A percentile compares a stretch with the other conserved stretches of the same genome.
These are phyloP conservation scores for Leptobrachium leishanense DNA, from an alignment of 2,113 vertebrate genomes.

Conservation along the genomic window DNA sequence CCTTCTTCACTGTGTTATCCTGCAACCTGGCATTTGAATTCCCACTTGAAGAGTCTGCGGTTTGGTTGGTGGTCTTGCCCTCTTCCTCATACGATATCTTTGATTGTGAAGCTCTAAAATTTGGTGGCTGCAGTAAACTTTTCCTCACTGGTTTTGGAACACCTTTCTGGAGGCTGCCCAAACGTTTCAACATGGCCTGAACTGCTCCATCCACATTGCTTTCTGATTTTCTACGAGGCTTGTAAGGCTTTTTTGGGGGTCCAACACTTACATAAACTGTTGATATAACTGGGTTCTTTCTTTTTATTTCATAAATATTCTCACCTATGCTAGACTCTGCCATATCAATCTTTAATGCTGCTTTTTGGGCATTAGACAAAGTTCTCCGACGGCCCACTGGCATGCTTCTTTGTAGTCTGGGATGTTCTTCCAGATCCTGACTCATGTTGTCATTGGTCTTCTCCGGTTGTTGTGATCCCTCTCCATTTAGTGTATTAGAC, in stretches of 20 bases:
- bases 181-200: conserved; percentile 77
- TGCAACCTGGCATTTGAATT: neutral
- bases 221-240: conserved; percentile 53
- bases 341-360: conserved; percentile 62
- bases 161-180: conserved; percentile 84
- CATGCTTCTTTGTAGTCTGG: conserved; percentile 52
- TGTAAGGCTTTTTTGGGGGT: conserved; percentile 60
- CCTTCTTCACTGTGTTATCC: conserved; percentile 45
- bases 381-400: conserved; percentile 57
- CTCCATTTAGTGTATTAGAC: conserved; percentile 49
- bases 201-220: conserved; percentile 66
- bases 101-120: conserved; percentile 42
- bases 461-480: conserved; percentile 35
- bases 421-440: conserved; percentile 47
- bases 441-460: conserved; percentile 50
- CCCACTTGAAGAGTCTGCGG: conserved; percentile 48
- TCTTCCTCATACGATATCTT: conserved; percentile 50
- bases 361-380: conserved; percentile 66
- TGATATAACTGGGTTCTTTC: conserved; percentile 64
- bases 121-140: conserved; percentile 26
- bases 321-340: conserved; percentile 55
- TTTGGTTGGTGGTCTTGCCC: conserved; percentile 59
- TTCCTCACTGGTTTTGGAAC: conserved; percentile 77
- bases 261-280: conserved; percentile 86
- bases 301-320: conserved; percentile 41